These are phyloP conservation scores for Cephus pulcher DNA, from an alignment of 2,888 invertebrate species.

Conservation along the genomic window DNA sequence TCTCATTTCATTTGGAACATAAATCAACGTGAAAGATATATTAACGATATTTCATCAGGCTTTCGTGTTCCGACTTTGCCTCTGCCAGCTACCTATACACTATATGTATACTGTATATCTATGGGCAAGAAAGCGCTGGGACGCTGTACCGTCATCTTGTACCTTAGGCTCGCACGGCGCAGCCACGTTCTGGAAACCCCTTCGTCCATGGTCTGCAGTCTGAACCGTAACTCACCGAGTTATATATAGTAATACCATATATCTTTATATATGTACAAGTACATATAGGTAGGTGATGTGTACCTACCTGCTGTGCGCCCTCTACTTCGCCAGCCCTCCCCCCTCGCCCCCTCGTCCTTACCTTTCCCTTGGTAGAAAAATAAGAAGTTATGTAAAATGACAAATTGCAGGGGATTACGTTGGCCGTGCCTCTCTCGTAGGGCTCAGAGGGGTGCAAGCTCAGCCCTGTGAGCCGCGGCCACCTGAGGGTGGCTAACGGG, in stretches of 20 bases:
- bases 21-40: conserved; percentile 57
- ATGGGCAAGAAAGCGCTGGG: conserved; percentile 12
- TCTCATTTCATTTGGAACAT: conserved; percentile 22
- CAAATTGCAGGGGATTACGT: conserved; percentile 52
- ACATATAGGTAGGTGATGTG: too few species aligned
- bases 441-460: too few species aligned
- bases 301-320: background rate
- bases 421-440: conserved; percentile 21
- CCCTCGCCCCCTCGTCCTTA: background rate
- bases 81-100: background rate
- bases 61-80: conserved; percentile 15
- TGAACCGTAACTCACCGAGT: too few species aligned
- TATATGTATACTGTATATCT: background rate
- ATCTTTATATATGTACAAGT: too few species aligned
- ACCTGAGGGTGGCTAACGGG: too few species aligned
- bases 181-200: conserved; percentile 6
- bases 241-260: too few species aligned
- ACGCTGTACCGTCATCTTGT: conserved; percentile 21
- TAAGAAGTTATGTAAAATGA: conserved; percentile 48
- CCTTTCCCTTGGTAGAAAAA: conserved; percentile 32
- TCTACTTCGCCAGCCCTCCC: background rate
- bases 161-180: conserved; percentile 7
- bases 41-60: conserved; percentile 52
- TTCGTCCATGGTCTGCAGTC: background rate
- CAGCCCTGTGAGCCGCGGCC: too few species aligned